phyloP scores from a whole-genome alignment of 1,140 invertebrate species.

The Orchestia grillus region DNA sequence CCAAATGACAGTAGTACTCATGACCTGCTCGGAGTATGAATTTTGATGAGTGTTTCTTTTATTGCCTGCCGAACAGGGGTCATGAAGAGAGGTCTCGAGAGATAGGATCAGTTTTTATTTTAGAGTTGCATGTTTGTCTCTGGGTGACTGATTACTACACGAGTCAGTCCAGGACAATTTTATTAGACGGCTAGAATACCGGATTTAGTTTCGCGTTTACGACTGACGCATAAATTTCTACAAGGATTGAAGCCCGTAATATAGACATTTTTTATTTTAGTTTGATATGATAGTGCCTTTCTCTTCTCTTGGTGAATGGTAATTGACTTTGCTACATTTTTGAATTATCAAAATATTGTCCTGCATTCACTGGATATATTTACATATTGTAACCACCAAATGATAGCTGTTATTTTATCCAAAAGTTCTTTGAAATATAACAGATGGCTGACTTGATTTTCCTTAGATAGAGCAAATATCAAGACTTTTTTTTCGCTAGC shows the following conservation, averaged over 20 bases:
- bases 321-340: neutral
- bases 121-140: neutral
- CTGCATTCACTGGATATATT: neutral
- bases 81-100: neutral
- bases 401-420: neutral
- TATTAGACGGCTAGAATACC: neutral
- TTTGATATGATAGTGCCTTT: neutral
- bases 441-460: neutral
- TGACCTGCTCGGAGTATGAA: slow-evolving; percentile 17
- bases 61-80: neutral
- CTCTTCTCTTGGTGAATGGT: neutral
- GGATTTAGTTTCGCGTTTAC: neutral
- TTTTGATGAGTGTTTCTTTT: slow-evolving; percentile 29
- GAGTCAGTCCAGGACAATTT: neutral
- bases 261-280: neutral
- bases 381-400: neutral
- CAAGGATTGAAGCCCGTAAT: neutral
- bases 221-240: neutral
- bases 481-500: neutral
- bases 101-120: neutral
- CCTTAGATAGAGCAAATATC: neutral
- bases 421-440: neutral
- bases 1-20: slow-evolving; percentile 14
- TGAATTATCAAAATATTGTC: neutral
- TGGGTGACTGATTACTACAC: neutral